Conservation (phyloP, 2,113 vertebrate genomes). For the Mugil cephalus region DNA sequence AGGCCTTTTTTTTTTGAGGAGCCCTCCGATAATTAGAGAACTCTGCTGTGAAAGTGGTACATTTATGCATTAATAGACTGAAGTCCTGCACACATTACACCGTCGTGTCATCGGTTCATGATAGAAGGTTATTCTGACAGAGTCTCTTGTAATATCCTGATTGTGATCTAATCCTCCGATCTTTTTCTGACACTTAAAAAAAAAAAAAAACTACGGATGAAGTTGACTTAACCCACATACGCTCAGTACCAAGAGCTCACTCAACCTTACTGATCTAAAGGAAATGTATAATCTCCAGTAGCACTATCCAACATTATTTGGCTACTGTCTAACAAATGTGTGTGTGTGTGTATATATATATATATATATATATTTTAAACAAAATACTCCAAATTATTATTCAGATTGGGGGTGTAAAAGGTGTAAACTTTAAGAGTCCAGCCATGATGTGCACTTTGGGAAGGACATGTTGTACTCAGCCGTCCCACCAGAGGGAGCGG, state of each 20-base stretch:
- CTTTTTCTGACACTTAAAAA: too few relatives aligned
- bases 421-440: constrained; percentile 30
- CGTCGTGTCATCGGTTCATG: constrained; percentile 24
- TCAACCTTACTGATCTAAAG: too few relatives aligned
- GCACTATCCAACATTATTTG: background rate
- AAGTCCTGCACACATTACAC: constrained; percentile 41
- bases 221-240: background rate
- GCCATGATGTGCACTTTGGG: constrained; percentile 39
- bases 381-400: background rate
- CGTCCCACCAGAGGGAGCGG: constrained; percentile 52
- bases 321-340: background rate
- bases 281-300: background rate
- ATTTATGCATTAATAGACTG: constrained; percentile 35
- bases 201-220: too few relatives aligned
- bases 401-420: background rate
- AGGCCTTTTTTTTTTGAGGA: constrained; percentile 4
- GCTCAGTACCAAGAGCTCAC: background rate
- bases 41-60: constrained; percentile 42
- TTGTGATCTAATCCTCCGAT: too few relatives aligned
- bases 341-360: background rate
- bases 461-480: constrained; percentile 37
- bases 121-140: constrained; percentile 26
- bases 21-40: constrained; percentile 18
- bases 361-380: background rate
- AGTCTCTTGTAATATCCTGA: background rate